Base-by-base conservation (phyloP, 2,888 invertebrate species). In the Vandiemenella viatica region DNA sequence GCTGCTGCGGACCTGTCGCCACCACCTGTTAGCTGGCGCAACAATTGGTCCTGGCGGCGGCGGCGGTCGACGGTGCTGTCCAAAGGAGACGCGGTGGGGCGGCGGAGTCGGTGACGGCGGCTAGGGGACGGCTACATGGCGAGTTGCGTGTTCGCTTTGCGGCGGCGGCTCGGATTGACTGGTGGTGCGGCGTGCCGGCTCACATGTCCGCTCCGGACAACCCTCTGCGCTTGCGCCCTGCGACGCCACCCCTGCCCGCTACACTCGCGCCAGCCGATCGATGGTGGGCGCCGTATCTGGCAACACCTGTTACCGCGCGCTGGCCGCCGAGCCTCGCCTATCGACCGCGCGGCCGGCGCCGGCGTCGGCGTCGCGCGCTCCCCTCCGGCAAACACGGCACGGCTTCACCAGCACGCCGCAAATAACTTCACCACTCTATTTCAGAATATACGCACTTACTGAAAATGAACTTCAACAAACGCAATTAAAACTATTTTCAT, bases 241-340 rank as follows among this genome's bases (percentile, higher is more conserved):
- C 22, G 17, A 17, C 40, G 8, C 18, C 40, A 17, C 16, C 18
- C 5, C 17, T 7, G 46, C 42, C 43, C 49, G 45, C 49, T 48
- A 48, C 23, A 45, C 46, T 20, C 43, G 42, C 49, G 46, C 46
- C 43, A 17, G 40, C 17, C 45, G 51, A 53, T 53, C 53, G 53
- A 53, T 53, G 41, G 50, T 8, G 37, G 18, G 37, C 37, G 37
- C 41, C 42, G 49, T 51, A 46, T 45, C 51, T 41, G 45, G 32
- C 53, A 45, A 51, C 53, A 53, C 53, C 53, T 53, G 53, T 53
- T 53, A 53, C 53, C 53, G 45, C 20, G 22, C 7, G 37, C 46
- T 23, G 20, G 44, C 40, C 42, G 44, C 22, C 44, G 51, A 46
- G 41, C 49, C 49, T 40, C 5, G 15, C 2, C 6, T 44, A 52